phyloP scores from a whole-genome alignment of 2,888 invertebrate genomes.

The Buathra laborator region DNA sequence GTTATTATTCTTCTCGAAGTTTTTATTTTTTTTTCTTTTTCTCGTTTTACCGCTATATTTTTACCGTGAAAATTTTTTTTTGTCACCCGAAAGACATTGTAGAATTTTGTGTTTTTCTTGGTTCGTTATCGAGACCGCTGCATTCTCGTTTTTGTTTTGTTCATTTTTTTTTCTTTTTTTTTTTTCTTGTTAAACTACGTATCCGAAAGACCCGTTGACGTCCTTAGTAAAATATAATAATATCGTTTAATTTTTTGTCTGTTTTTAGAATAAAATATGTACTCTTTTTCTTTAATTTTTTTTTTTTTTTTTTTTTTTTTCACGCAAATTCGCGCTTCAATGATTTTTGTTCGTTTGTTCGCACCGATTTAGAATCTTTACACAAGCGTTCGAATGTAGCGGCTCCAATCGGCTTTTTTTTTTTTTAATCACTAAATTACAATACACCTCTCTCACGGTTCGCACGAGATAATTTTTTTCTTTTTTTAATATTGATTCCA shows the following conservation, averaged over 20 bases:
- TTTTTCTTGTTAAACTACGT: conserved; percentile 58
- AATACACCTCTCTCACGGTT: conserved; percentile 18
- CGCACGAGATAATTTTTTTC: conserved; percentile 29
- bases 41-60: conserved; percentile 2
- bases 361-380: conserved; percentile 52
- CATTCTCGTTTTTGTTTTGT: conserved; percentile 23
- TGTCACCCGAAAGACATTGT: conserved; percentile 65
- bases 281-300: conserved; percentile 50
- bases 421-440: conserved; percentile 48
- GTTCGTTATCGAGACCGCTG: conserved; percentile 39
- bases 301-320: conserved; percentile 52
- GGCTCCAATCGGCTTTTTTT: conserved; percentile 39
- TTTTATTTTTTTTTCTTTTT: conserved; percentile 13
- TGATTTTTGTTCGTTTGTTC: conserved; percentile 43
- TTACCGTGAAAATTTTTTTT: conserved; percentile 37
- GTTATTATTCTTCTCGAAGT: conserved; percentile 27
- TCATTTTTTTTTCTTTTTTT: not conserved
- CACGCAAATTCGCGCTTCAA: conserved; percentile 24
- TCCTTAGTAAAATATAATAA: conserved; percentile 79
- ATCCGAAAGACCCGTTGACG: conserved; percentile 63
- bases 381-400: conserved; percentile 60
- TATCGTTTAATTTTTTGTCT: conserved; percentile 70
- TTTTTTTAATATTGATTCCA: conserved; percentile 30
- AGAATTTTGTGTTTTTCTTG: conserved; percentile 42
- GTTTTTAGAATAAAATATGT: conserved; percentile 71